Evolutionary conservation across 2,113 vertebrate species (phyloP), one percentile per base, ranked within the genome.

Genomic region (Stegostoma tigrinum): DNA sequence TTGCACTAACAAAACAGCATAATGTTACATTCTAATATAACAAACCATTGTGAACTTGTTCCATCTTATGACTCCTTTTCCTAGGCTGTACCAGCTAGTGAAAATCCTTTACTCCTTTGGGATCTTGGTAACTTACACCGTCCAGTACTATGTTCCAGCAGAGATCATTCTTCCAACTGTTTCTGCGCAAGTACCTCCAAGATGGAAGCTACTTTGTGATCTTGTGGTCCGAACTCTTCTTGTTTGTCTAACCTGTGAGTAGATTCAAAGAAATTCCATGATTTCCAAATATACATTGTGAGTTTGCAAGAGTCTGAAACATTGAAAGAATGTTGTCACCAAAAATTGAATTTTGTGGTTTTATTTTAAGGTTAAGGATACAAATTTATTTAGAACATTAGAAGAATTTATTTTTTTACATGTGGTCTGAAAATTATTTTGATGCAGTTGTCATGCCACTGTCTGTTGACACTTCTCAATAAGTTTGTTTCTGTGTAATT

Each of bases 71-170:
- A 96, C 96, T 75, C 67, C 66, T 96, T 48, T 94, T 66, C 96
- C 97, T 98, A 98, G 98, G 98, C 97, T 98, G 19, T 98, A 99
- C 97, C 98, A 98, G 85, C 97, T 97, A 96, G 98, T 99, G 96
- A 98, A 98, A 97, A 97, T 98, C 86, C 97, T 98, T 0, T 99
- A 98, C 97, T 98, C 98, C 66, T 98, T 99, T 96, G 98, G 98
- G 64, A 98, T 99, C 96, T 98, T 98, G 96, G 98, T 99, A 97
- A 99, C 98, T 3, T 98, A 98, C 95, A 98, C 98, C 0, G 98
- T 99, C 97, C 98, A 98, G 97, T 98, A 98, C 97, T 99, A 98
- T 10, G 98, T 99, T 68, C 98, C 98, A 45, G 98, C 98, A 0
- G 98, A 98, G 96, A 98, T 99, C 90, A 97, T 99, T 89, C 95